Percentiles rank a stretch among this genome's conserved stretches.
Conservation (phyloP, 2,888 invertebrate genomes). For the Cataglyphis rosenhaueri region DNA sequence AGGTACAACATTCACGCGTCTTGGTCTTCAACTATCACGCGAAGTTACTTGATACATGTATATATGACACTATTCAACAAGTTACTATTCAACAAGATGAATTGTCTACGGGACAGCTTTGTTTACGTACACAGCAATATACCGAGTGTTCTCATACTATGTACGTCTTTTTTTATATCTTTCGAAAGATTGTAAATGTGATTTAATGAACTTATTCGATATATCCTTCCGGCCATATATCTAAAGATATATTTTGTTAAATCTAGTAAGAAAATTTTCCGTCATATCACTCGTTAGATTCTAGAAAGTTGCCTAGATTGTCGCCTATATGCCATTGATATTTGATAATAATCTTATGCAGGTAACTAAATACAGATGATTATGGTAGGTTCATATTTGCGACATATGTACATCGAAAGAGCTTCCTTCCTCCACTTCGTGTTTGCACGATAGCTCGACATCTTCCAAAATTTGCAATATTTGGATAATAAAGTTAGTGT, state of each 20-base stretch:
- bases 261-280: neutral
- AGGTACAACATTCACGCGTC: neutral
- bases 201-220: neutral
- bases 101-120: constrained; percentile 21
- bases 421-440: constrained; percentile 22
- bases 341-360: constrained; percentile 55
- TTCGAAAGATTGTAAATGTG: neutral
- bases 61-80: constrained; percentile 47
- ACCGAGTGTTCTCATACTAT: neutral
- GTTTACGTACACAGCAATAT: constrained; percentile 1
- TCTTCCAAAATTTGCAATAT: constrained; percentile 17
- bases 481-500: constrained; percentile 38
- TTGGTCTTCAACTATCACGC: constrained; percentile 22
- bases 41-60: constrained; percentile 27
- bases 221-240: neutral
- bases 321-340: constrained; percentile 54
- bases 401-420: constrained; percentile 18
- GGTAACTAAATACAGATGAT: constrained; percentile 40
- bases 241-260: neutral
- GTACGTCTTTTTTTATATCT: constrained; percentile 5
- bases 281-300: neutral
- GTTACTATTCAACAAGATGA: constrained; percentile 36
- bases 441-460: constrained; percentile 7
- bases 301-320: constrained; percentile 21
- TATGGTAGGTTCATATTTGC: constrained; percentile 32